Evolutionary conservation across 1,140 invertebrate genomes (phyloP).

Genomic region (Adoxophyes honmai): DNA sequence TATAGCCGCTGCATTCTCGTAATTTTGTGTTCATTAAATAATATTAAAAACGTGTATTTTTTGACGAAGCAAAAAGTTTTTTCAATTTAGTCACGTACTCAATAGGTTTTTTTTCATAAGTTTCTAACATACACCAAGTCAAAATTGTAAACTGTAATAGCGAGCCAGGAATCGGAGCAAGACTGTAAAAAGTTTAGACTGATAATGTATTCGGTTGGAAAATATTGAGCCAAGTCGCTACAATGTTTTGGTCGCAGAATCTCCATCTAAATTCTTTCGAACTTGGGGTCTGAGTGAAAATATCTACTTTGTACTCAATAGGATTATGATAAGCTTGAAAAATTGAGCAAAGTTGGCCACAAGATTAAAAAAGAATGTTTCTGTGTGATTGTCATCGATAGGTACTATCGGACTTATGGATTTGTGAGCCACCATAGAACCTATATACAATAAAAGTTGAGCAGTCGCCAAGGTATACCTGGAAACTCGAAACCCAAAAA

Average conservation of each 20-base stretch:
- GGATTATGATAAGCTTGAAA: too few species aligned
- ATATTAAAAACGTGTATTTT: not conserved
- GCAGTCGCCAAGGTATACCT: not conserved
- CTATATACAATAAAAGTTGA: too few species aligned
- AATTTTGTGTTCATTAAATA: not conserved
- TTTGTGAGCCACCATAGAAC: too few species aligned
- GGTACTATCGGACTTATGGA: too few species aligned
- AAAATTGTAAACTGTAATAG: constrained; percentile 51
- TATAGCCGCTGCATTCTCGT: not conserved
- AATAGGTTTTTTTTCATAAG: not conserved
- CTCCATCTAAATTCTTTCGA: not conserved
- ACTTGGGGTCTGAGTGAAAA: too few species aligned
- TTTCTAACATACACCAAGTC: constrained; percentile 28
- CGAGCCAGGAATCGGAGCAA: constrained; percentile 34
- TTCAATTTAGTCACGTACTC: too few species aligned
- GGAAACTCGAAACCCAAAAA: too few species aligned
- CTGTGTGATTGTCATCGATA: too few species aligned
- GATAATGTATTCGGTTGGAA: constrained; percentile 36
- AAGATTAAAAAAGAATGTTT: too few species aligned
- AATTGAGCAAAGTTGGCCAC: too few species aligned
- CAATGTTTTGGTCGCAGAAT: not conserved
- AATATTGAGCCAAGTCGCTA: not conserved
- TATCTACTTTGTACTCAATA: too few species aligned
- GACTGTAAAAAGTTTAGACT: constrained; percentile 22
- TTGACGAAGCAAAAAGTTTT: too few species aligned